Conservation (phyloP, 2,888 invertebrate genomes). For the Acronicta aceris region DNA sequence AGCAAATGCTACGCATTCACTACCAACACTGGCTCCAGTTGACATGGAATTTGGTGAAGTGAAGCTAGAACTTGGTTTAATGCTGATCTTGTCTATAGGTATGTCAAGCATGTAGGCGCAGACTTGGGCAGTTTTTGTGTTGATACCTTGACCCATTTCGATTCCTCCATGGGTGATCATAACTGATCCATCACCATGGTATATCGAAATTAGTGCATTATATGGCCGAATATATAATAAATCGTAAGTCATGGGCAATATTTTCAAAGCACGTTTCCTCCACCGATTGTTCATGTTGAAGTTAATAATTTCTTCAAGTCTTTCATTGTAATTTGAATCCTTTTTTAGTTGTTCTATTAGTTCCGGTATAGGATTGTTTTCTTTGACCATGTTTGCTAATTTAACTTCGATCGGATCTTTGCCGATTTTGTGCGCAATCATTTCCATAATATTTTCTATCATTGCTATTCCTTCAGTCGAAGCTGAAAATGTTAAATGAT, state of each 20-base stretch:
- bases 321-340: slow-evolving; percentile 84
- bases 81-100: slow-evolving; percentile 90
- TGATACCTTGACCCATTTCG: slow-evolving; percentile 94
- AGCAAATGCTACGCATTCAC: slow-evolving; percentile 90
- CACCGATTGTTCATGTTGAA: slow-evolving; percentile 92
- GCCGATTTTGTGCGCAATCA: slow-evolving; percentile 87
- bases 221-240: slow-evolving; percentile 88
- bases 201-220: slow-evolving; percentile 91
- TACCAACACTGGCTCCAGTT: slow-evolving; percentile 92
- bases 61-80: slow-evolving; percentile 90
- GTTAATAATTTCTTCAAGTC: slow-evolving; percentile 79
- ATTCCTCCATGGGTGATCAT: slow-evolving; percentile 91
- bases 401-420: slow-evolving; percentile 90
- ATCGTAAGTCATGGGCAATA: slow-evolving; percentile 92
- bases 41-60: slow-evolving; percentile 90
- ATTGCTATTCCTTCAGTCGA: slow-evolving; percentile 90
- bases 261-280: slow-evolving; percentile 92
- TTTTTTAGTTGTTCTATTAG: slow-evolving; percentile 88
- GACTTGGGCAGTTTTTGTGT: slow-evolving; percentile 94
- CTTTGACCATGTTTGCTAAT: slow-evolving; percentile 85
- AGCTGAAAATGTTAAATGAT: slow-evolving; percentile 71
- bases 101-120: slow-evolving; percentile 92
- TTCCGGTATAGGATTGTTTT: slow-evolving; percentile 79
- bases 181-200: slow-evolving; percentile 92
- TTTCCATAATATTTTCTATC: slow-evolving; percentile 91